These are phyloP conservation scores for Taxidea taxus DNA, from an alignment of 2,113 vertebrate genomes.

Conservation along the genomic window DNA sequence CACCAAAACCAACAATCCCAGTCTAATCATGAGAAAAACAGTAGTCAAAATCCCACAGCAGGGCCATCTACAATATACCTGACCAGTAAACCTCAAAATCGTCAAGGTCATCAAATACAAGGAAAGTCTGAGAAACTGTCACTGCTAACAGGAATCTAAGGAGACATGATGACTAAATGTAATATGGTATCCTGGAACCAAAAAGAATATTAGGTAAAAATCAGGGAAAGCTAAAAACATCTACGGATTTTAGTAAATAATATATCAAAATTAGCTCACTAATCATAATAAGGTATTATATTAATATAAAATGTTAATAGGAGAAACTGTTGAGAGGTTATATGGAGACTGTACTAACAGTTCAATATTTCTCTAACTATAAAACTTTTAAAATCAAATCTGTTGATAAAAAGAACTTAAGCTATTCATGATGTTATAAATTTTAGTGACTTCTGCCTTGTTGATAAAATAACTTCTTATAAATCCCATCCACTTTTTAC, in stretches of 20 bases:
- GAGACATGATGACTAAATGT: neutral
- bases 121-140: neutral
- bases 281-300: neutral
- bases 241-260: neutral
- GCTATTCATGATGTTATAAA: neutral
- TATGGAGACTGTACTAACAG: neutral
- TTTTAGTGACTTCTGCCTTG: neutral
- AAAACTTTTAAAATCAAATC: neutral
- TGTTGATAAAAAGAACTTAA: neutral
- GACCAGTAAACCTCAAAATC: neutral
- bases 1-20: neutral
- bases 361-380: neutral
- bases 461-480: neutral
- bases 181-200: neutral
- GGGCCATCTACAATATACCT: neutral
- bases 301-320: constrained; percentile 16
- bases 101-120: neutral
- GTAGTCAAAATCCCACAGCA: neutral
- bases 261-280: neutral
- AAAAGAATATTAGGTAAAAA: neutral
- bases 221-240: neutral
- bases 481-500: neutral
- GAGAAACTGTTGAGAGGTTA: neutral
- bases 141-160: neutral
- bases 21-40: neutral